Percentiles rank a stretch among this genome's conserved stretches.
Evolutionary conservation across 2,113 vertebrate genomes (phyloP).

Genomic region (Beaufortia kweichowensis): DNA sequence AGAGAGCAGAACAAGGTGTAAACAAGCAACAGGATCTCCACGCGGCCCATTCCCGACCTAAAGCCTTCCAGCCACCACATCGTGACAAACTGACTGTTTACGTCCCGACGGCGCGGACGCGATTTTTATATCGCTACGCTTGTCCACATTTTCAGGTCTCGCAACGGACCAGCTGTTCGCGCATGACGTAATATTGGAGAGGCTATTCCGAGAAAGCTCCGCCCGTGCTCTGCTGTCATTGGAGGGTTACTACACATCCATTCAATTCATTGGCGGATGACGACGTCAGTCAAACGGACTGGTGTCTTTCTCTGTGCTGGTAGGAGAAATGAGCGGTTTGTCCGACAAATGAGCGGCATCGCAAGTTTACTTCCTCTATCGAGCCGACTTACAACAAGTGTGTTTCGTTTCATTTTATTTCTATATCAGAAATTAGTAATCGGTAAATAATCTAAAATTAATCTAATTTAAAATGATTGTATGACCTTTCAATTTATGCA

Average conservation of each 20-base stretch:
- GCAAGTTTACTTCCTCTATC: neutral
- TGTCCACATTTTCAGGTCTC: constrained; percentile 76
- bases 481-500: neutral
- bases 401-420: neutral
- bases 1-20: constrained; percentile 70
- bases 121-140: constrained; percentile 71
- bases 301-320: constrained; percentile 9
- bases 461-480: neutral
- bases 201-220: constrained; percentile 65
- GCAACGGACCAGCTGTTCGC: constrained; percentile 80
- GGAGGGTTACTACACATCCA: constrained; percentile 60
- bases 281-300: constrained; percentile 63
- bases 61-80: constrained; percentile 71
- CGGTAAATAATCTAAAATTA: neutral
- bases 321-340: constrained; percentile 20
- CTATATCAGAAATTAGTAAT: neutral
- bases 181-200: constrained; percentile 76
- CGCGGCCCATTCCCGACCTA: constrained; percentile 65
- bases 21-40: constrained; percentile 73
- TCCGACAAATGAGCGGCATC: constrained; percentile 29
- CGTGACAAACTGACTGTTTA: constrained; percentile 63
- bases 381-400: neutral
- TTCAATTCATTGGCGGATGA: constrained; percentile 65
- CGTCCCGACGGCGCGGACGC: constrained; percentile 67
- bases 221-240: constrained; percentile 68